Conservation (phyloP, 2,888 invertebrate species). For the Endomychus coccineus region DNA sequence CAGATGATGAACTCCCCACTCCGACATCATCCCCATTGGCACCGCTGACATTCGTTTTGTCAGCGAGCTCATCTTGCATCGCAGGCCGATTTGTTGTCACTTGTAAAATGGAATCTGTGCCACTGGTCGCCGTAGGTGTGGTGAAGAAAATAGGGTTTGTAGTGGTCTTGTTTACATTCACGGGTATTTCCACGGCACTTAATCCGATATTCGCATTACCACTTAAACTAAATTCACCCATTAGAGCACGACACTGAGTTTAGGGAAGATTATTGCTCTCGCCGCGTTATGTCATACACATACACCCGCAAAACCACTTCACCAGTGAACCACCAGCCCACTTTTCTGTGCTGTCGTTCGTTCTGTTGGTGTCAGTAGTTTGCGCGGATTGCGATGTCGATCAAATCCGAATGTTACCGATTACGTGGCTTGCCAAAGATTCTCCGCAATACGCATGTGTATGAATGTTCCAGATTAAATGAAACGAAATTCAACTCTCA, state of each 20-base stretch:
- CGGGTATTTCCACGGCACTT: conserved; percentile 42
- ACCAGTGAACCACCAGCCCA: conserved; percentile 39
- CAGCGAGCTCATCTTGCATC: conserved; percentile 45
- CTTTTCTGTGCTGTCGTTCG: conserved; percentile 29
- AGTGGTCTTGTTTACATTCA: conserved; percentile 36
- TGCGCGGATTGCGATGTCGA: conserved; percentile 28
- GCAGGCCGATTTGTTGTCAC: conserved; percentile 36
- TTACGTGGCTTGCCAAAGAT: conserved; percentile 29
- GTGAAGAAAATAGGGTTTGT: conserved; percentile 39
- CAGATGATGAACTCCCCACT: conserved; percentile 19
- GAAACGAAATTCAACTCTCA: too few relatives aligned
- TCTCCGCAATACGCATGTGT: conserved; percentile 18
- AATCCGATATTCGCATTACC: conserved; percentile 43
- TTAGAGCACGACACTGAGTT: conserved; percentile 32
- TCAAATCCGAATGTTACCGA: conserved; percentile 12
- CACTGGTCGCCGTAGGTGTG: conserved; percentile 36
- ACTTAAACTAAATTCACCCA: conserved; percentile 46
- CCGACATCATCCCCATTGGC: conserved; percentile 31
- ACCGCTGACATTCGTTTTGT: conserved; percentile 35
- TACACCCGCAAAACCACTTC: conserved; percentile 36
- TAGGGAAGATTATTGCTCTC: conserved; percentile 5
- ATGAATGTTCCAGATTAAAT: conserved; percentile 12
- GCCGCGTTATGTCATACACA: conserved; percentile 31
- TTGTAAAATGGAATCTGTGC: conserved; percentile 30
- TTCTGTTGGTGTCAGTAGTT: conserved; percentile 33